These are phyloP conservation scores for Elgaria multicarinata DNA, from an alignment of 2,113 vertebrate species.

Conservation along the genomic window DNA sequence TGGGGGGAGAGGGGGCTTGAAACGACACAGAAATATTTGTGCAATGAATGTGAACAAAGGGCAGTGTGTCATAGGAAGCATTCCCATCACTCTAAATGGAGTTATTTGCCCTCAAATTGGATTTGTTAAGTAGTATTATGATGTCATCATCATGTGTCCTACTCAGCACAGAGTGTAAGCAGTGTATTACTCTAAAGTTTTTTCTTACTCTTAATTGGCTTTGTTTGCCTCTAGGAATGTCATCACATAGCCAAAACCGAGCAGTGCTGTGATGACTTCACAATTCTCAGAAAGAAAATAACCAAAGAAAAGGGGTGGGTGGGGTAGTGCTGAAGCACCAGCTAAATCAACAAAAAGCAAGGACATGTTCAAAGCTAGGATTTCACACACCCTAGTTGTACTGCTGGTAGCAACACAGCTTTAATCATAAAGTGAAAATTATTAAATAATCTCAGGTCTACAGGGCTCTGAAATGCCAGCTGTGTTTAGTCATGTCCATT, in stretches of 20 bases:
- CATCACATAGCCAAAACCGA: background rate
- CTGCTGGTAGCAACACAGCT: too few species aligned
- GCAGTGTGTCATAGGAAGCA: background rate
- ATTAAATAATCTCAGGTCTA: background rate
- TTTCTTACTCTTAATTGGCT: background rate
- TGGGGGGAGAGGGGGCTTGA: background rate
- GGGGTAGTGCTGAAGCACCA: background rate
- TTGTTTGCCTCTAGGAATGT: background rate
- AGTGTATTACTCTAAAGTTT: background rate
- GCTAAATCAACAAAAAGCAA: background rate
- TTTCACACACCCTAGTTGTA: too few species aligned
- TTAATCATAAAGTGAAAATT: background rate
- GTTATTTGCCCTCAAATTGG: background rate
- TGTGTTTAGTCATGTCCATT: background rate
- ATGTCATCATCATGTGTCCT: background rate
- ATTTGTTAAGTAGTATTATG: background rate
- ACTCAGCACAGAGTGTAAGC: background rate
- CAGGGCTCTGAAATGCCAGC: background rate
- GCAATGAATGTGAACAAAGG: background rate
- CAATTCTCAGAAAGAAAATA: too few species aligned
- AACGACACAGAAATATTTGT: background rate
- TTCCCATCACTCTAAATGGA: background rate
- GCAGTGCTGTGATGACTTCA: too few species aligned
- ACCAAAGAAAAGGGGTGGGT: background rate
- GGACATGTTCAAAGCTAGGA: too few species aligned